These are phyloP conservation scores for Homarus americanus DNA, from an alignment of 1,140 invertebrate genomes.

Conservation along the genomic window DNA sequence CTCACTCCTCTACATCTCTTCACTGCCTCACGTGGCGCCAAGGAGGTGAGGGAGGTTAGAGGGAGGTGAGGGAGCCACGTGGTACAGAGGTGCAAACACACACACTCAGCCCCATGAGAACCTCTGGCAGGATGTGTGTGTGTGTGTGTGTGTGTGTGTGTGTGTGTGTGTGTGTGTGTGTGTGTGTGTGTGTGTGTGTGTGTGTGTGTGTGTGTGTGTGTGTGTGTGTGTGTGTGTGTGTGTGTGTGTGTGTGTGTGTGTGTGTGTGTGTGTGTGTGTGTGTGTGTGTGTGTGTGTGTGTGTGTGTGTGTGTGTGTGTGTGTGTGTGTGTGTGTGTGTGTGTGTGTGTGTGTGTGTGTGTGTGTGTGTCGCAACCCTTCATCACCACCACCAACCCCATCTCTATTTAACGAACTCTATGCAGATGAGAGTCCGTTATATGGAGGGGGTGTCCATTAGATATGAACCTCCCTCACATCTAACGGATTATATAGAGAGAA, in stretches of 20 bases:
- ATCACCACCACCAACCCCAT: neutral
- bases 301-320: conserved; percentile 12
- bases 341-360: neutral
- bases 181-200: conserved; percentile 32
- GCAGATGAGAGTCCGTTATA: too few species aligned
- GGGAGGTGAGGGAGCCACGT: too few species aligned
- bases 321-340: neutral
- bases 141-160: conserved; percentile 2
- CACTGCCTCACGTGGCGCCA: too few species aligned
- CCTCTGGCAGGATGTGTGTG: neutral
- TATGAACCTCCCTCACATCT: too few species aligned
- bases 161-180: neutral
- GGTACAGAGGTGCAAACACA: too few species aligned
- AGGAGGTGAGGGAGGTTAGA: too few species aligned
- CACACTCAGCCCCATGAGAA: too few species aligned
- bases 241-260: neutral
- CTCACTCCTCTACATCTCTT: too few species aligned
- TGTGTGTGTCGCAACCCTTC: neutral
- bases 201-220: conserved; percentile 36
- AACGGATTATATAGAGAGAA: too few species aligned
- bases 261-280: neutral
- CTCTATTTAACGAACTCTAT: too few species aligned
- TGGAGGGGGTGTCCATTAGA: neutral
- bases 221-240: conserved; percentile 12
- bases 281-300: neutral